Base-by-base conservation (phyloP, 1,140 invertebrate genomes). In the Drosophila tsacasi region DNA sequence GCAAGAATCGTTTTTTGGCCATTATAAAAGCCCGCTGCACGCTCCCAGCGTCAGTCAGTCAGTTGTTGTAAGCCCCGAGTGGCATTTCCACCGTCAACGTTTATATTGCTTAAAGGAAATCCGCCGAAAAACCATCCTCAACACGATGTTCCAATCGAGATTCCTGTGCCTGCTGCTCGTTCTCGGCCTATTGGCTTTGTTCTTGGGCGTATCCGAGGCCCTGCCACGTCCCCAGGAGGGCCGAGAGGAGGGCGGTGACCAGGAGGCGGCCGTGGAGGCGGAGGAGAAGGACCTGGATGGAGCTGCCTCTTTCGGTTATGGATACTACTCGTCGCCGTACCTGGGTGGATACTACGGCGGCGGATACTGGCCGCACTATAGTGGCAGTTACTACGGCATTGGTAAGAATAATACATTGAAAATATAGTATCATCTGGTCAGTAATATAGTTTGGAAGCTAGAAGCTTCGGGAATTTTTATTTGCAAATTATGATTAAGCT, bases 301-400 rank as follows among this genome's bases (percentile, higher is more conserved):
- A 27, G 89, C 91, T 0, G 79, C 91, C 0, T 92, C 91, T 2
- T 63, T 80, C 21, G 91, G 91, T 58, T 92, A 90, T 37, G 91
- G 91, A 32, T 92, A 92, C 54, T 92, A 92, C 44, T 76, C 86
- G 1, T 89, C 91, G 8, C 91, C 91, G 8, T 92, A 92, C 40
- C 12, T 79, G 55, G 83, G 91, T 13, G 66, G 82, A 3, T 71
- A 75, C 39, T 83, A 86, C 21, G 74, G 72, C 19, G 62, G 78
- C 10, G 91, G 90, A 17, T 77, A 83, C 35, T 76, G 73, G 74
- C 71, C 71, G 17, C 81, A 76, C 37, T 83, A 85, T 32, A 63
- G 71, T 37, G 83, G 86, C 8, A 73, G 84, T 40, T 91, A 91
- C 58, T 91, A 91, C 39, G 79, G 86, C 44, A 58, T 89, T 37